These are phyloP conservation scores for Parauchenoglanis punctatus DNA, from an alignment of 2,797 vertebrate species.

Conservation along the genomic window DNA sequence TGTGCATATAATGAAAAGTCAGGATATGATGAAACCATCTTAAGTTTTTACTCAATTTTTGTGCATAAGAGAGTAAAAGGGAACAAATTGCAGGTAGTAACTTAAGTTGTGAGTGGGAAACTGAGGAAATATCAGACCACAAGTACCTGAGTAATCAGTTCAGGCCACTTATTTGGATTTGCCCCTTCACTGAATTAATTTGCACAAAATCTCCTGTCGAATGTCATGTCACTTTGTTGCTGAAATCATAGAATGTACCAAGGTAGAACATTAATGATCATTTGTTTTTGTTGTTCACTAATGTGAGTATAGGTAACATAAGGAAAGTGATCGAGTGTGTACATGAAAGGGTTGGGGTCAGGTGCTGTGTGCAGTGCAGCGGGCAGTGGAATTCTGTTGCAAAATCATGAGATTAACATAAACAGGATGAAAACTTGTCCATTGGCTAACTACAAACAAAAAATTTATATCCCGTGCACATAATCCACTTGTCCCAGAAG, in stretches of 20 bases:
- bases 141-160: neutral
- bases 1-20: neutral
- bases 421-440: neutral
- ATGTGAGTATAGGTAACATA: neutral
- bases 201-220: neutral
- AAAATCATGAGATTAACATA: neutral
- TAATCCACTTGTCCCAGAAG: neutral
- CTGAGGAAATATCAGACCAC: neutral
- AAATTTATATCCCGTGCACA: neutral
- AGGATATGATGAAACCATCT: neutral
- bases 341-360: neutral
- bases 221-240: neutral
- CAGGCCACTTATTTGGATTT: neutral
- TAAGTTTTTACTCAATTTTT: neutral
- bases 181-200: neutral
- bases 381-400: neutral
- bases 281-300: neutral
- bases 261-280: neutral
- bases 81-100: neutral
- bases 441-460: neutral
- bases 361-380: neutral
- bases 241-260: neutral
- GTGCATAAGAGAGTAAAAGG: neutral
- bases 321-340: neutral
- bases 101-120: neutral